phyloP scores from a whole-genome alignment of 1,140 invertebrate genomes.

The Fopius arisanus region DNA sequence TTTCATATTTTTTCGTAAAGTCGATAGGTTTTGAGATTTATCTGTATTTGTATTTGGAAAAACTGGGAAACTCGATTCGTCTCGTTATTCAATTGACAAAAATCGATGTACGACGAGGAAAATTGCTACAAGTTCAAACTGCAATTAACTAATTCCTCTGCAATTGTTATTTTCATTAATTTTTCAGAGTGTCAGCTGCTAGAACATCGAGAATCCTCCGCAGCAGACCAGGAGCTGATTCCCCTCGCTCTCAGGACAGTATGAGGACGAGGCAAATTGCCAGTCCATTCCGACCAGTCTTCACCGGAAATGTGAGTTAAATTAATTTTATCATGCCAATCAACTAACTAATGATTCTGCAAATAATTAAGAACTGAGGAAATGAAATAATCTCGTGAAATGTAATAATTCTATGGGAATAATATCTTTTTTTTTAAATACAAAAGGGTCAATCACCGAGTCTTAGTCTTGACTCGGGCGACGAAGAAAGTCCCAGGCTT shows the following conservation, averaged over 20 bases:
- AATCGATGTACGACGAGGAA: no score
- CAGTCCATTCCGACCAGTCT: constrained; percentile 58
- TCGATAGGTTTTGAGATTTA: no score
- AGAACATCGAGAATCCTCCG: constrained; percentile 55
- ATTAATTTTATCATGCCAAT: no score
- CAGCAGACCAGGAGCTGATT: constrained; percentile 59
- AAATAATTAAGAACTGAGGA: no score
- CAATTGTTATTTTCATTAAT: constrained; percentile 28
- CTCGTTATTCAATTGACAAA: no score
- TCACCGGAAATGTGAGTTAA: constrained; percentile 57
- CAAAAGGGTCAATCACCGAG: constrained; percentile 57
- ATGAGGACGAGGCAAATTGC: constrained; percentile 53
- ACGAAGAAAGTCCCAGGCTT: constrained; percentile 65
- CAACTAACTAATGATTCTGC: no score
- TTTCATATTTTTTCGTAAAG: no score
- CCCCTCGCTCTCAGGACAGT: constrained; percentile 56
- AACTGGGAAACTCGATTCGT: no score
- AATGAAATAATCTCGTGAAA: no score
- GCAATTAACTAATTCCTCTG: not conserved
- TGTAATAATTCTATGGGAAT: not conserved
- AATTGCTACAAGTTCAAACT: no score
- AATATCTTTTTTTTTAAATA: not conserved
- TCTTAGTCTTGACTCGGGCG: constrained; percentile 63
- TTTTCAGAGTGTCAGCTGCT: constrained; percentile 53
- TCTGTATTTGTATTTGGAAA: no score